These are phyloP conservation scores for Ectropis grisescens DNA, from an alignment of 1,140 invertebrate genomes.

Conservation along the genomic window DNA sequence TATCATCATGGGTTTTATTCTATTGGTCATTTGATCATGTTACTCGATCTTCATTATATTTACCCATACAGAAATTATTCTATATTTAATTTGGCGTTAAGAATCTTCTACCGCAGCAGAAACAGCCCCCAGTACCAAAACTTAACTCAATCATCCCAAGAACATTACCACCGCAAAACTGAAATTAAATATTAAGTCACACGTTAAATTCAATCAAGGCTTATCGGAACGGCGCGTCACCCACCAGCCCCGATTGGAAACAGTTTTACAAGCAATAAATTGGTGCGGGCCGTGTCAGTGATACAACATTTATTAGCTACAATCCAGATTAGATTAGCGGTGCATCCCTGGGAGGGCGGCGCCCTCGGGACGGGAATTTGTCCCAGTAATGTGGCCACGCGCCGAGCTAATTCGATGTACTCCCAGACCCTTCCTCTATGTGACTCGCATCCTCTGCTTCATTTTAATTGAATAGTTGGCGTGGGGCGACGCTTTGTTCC, in stretches of 20 bases:
- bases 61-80: too few species aligned
- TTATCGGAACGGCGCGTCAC: conserved; percentile 24
- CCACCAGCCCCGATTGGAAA: conserved; percentile 63
- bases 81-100: too few species aligned
- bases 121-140: neutral
- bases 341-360: conserved; percentile 36
- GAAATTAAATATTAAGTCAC: conserved; percentile 29
- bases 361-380: conserved; percentile 49
- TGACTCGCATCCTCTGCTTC: conserved; percentile 64
- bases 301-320: conserved; percentile 67
- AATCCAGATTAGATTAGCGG: conserved; percentile 66
- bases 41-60: too few species aligned
- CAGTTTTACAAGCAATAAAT: conserved; percentile 68
- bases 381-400: conserved; percentile 66
- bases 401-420: conserved; percentile 63
- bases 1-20: too few species aligned
- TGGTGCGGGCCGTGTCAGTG: conserved; percentile 43
- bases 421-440: conserved; percentile 51
- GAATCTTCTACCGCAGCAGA: too few species aligned
- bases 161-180: conserved; percentile 10
- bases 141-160: conserved; percentile 8
- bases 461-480: conserved; percentile 66
- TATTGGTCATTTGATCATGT: too few species aligned
- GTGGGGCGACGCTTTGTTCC: conserved; percentile 49
- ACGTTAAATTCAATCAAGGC: conserved; percentile 57